These are phyloP conservation scores for Notolepis coatsorum DNA, from an alignment of 2,797 vertebrate genomes.

Conservation along the genomic window DNA sequence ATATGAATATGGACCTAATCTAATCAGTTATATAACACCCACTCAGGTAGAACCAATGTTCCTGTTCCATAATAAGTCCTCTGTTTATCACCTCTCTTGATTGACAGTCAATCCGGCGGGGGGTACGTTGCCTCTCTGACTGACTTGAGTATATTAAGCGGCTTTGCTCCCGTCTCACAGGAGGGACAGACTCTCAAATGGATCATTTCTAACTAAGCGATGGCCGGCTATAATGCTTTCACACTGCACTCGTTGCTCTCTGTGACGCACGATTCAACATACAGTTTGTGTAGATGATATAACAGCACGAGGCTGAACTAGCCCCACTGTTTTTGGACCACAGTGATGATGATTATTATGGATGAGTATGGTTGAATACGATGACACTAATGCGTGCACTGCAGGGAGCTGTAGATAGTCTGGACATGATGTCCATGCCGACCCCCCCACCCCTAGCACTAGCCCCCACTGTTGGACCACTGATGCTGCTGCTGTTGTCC, in stretches of 20 bases:
- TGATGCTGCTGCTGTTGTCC: slow-evolving; percentile 69
- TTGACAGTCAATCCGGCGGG: slow-evolving; percentile 31
- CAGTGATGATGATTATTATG: slow-evolving; percentile 42
- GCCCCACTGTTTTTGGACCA: slow-evolving; percentile 38
- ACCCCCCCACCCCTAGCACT: background rate
- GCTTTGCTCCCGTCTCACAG: slow-evolving; percentile 31
- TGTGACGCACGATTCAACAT: slow-evolving; percentile 21
- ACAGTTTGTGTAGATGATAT: background rate
- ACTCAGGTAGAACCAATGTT: slow-evolving; percentile 1
- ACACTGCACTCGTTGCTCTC: background rate
- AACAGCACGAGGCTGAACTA: slow-evolving; percentile 11
- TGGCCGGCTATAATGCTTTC: background rate
- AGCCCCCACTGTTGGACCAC: slow-evolving; percentile 6
- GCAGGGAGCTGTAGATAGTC: background rate
- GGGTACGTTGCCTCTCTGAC: background rate
- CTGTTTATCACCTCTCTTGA: background rate
- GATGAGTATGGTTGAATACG: background rate
- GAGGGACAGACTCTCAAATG: slow-evolving; percentile 14
- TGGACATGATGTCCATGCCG: background rate
- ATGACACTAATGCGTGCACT: slow-evolving; percentile 15
- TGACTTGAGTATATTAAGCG: slow-evolving; percentile 3
- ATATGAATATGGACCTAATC: background rate
- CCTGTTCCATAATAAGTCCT: slow-evolving; percentile 19
- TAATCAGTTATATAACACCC: background rate
- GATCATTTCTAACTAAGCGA: background rate